Base-by-base conservation (phyloP, 2,797 vertebrate species). In the Myotis myotis region DNA sequence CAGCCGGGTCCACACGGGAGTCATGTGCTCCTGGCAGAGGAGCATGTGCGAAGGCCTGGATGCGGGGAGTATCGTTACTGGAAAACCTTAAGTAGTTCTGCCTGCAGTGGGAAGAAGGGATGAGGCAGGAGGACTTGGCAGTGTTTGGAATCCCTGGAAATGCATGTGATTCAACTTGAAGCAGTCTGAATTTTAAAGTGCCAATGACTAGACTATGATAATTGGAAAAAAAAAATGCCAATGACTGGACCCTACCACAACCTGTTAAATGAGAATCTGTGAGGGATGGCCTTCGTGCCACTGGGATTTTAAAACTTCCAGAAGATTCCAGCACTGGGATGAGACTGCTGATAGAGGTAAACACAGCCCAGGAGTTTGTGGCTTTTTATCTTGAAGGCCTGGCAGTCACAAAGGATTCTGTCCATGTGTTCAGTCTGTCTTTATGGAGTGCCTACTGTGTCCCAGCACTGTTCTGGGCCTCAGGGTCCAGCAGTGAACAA, bases 381-480 rank as follows among this genome's bases (percentile, higher is more conserved):
- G 30, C 13, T 79, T 57, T 82, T 55, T 15, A 23, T 51, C 78
- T 76, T 10, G 33, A 68, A 76, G 62, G 5, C 44, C 6, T 68
- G 30, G 33, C 8, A 1, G 30, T 36, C 71, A 11, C 47, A 47
- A n/a, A 55, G 62, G 41, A 25, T 76, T 53, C 78, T 20, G 2
- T 30, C 62, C 23, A 1, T 44, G 23, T 16, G 2, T 16, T 28
- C 28, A 0, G 10, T 16, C 79, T 64, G 19, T n/a, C 53, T 83
- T 53, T 12, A 38, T 30, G 4, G 10, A 72, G 25, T 0, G 0
- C 71, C 36, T 20, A 0, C 30, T 78, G 30, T 16, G 51, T 36
- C 28, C 70, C 78, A 74, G 66, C 25, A 2, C 38, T 3, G 8
- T 20, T n/a, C 47, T 66, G 68, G 47, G 25, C n/a, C 8, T 28